Evolutionary conservation across 2,113 vertebrate species (phyloP), one percentile per base, ranked within the genome.

Genomic region (Albula goreensis): DNA sequence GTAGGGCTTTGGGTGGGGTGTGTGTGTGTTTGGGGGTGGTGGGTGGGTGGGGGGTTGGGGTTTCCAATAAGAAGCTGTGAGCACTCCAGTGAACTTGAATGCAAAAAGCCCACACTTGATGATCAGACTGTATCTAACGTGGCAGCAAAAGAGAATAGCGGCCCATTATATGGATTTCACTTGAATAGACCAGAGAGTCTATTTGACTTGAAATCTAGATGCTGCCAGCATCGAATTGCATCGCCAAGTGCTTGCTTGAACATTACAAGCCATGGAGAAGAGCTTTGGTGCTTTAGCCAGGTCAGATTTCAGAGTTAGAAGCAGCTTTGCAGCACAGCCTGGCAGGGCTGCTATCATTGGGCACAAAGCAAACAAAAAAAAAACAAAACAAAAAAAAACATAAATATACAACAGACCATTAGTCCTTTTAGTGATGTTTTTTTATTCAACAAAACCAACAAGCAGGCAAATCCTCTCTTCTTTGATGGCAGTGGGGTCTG

Each of bases 111-210:
- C 84, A 85, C 85, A 89, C 85, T 83, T 84, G 82, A 84, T 84
- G 84, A 87, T 87, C 31, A 57, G 83, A 80, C 82, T 87, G 87
- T 87, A 88, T 91, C 89, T 90, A 90, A 91, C 86, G 87, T 88
- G 87, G 84, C 83, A 82, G 87, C 80, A 88, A 56, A 87, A 78
- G 70, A 84, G 87, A 86, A 86, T 85, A 81, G 86, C 25, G 11
- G 51, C 60, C 87, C 80, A 88, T 90, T 88, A 87, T 90, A 87
- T 90, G 87, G 89, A 91, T 91, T 87, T 87, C 78, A 60, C 77
- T 86, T 90, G 83, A 88, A 83, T 86, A 81, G 86, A 49, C 85
- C 25, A 50, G 31, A 52, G 83, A 86, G 85, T 86, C 82, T 85
- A 82, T 84, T 88, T 89, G 88, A 50, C 86, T 85, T 87, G 83